These are phyloP conservation scores for Leptinotarsa haldemani DNA, from an alignment of 2,888 invertebrate species.

Conservation along the genomic window DNA sequence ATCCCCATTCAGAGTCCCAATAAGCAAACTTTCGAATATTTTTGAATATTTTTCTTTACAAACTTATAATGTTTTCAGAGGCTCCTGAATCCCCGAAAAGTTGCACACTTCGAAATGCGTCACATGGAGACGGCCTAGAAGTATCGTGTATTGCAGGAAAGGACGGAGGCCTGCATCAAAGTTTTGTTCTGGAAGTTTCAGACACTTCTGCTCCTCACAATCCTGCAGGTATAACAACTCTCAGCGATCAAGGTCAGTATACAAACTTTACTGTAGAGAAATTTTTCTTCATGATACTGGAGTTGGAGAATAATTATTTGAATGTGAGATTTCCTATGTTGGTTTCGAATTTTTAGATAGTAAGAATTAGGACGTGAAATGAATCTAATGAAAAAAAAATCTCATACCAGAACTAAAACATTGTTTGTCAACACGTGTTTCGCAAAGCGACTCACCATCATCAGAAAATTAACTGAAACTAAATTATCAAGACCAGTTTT, in stretches of 20 bases:
- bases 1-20: constrained; percentile 22
- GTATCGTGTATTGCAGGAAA: constrained; percentile 82
- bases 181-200: constrained; percentile 83
- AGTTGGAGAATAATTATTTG: too few species aligned
- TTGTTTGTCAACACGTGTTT: too few species aligned
- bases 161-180: constrained; percentile 85
- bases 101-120: constrained; percentile 79
- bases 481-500: too few species aligned
- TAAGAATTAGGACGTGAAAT: too few species aligned
- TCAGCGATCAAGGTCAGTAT: constrained; percentile 63
- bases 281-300: too few species aligned
- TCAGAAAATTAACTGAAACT: too few species aligned
- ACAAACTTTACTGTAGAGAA: neutral
- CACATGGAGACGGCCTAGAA: constrained; percentile 69
- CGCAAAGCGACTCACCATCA: too few species aligned
- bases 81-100: constrained; percentile 81
- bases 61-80: constrained; percentile 66
- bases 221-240: constrained; percentile 63
- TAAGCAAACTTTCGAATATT: constrained; percentile 20
- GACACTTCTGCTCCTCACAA: constrained; percentile 68
- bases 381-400: too few species aligned
- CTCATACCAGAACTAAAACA: too few species aligned
- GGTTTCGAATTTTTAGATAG: too few species aligned
- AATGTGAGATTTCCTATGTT: too few species aligned
- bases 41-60: constrained; percentile 22